Base-by-base conservation (phyloP, 2,888 invertebrate genomes). In the Maniola hyperantus region DNA sequence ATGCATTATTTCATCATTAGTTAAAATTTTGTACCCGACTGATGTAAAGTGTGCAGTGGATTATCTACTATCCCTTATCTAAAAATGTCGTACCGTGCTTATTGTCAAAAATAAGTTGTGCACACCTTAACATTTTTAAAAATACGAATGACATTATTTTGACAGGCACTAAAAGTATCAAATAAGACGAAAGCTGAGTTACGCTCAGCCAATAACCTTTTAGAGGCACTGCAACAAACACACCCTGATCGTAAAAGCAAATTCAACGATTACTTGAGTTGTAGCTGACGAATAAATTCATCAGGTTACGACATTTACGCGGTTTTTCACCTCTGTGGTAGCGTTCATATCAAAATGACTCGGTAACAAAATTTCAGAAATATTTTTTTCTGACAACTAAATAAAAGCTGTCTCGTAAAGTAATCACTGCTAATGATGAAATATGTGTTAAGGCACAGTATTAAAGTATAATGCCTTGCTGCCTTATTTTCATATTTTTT, bases 191-290 rank as follows among this genome's bases (percentile, higher is more conserved):
- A 70, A 53, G 70, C 46, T 66, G 70, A 70, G 70, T 68, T 68
- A 70, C 70, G 68, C 63, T 64, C 65, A 68, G 68, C 70, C 70
- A 71, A 71, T 71, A 71, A 68, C 68, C 68, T 71, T 68, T 71
- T 62, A 68, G 70, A 66, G 66, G 68, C 68, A 66, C 62, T 60
- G 70, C 66, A 64, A 65, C 67, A 70, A 65, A 68, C 66, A 70
- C 70, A 69, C 75, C 76, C 69, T 69, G 69, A 66, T 77, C 77
- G 75, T 77, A 77, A 77, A 77, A 66, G 71, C 71, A 69, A 74
- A 74, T 76, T 68, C 68, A 68, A 72, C 69, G 73, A 75, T 76
- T 76, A 75, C 70, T 73, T 58, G 71, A 73, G 67, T 72, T 69
- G 70, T 71, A 72, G 68, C 66, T 73, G 77, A 73, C 73, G 69